Percentiles rank a stretch among this genome's conserved stretches.
Conservation (phyloP, 2,888 invertebrate species). For the Cryptus viduatorius region DNA sequence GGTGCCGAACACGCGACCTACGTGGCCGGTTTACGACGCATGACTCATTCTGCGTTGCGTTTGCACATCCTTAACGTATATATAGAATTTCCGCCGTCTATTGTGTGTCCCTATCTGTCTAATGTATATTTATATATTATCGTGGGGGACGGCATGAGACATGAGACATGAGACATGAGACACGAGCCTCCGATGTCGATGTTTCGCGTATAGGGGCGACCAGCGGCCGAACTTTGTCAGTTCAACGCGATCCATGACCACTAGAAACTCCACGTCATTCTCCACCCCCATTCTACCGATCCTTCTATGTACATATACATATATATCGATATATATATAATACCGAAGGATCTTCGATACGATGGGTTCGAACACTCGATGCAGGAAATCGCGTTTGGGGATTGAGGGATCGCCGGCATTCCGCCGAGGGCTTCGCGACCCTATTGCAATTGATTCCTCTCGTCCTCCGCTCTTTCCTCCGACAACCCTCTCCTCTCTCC, state of each 20-base stretch:
- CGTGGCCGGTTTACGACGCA: conserved; percentile 32
- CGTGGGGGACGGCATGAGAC: not conserved
- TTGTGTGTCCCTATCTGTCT: not conserved
- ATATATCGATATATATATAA: no score
- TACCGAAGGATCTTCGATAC: conserved; percentile 8
- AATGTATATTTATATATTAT: conserved; percentile 25
- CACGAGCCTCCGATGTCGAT: not conserved
- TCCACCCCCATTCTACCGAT: not conserved
- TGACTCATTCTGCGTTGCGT: conserved; percentile 54
- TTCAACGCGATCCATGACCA: conserved; percentile 28
- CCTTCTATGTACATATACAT: not conserved
- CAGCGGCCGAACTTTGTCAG: not conserved
- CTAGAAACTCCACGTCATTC: not conserved
- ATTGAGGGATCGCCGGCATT: conserved; percentile 2
- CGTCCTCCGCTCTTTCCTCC: not conserved
- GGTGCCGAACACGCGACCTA: conserved; percentile 13
- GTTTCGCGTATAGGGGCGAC: not conserved
- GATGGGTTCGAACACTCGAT: conserved; percentile 28
- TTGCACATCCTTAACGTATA: conserved; percentile 12
- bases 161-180: no score
- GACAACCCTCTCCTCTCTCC: not conserved
- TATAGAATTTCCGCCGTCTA: conserved; percentile 39
- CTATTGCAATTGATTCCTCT: conserved; percentile 53
- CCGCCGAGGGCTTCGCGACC: conserved; percentile 29
- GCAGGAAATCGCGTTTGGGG: conserved; percentile 21